These are phyloP conservation scores for Crotalus horridus DNA, from an alignment of 2,113 vertebrate genomes.

Conservation along the genomic window DNA sequence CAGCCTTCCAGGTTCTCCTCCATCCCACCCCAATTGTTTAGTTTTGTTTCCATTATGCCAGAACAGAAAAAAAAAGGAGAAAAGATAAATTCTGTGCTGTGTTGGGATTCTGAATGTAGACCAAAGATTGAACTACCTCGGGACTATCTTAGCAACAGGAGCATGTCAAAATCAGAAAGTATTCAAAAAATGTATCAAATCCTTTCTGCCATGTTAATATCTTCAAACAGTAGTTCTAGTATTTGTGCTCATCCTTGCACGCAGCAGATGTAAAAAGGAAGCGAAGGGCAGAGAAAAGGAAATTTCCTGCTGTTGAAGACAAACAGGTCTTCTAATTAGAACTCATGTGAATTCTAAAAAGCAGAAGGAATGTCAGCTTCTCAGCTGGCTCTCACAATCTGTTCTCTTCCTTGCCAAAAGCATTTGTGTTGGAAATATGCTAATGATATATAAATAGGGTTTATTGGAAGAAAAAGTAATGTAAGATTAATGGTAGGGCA, in stretches of 20 bases:
- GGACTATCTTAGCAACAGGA: neutral
- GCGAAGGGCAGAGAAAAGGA: neutral
- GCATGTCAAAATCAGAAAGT: neutral
- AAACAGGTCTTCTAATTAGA: constrained; percentile 7
- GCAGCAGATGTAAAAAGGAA: constrained; percentile 1
- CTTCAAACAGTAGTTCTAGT: neutral
- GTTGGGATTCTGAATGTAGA: neutral
- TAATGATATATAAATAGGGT: constrained; percentile 6
- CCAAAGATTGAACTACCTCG: neutral
- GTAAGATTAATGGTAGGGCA: constrained; percentile 11
- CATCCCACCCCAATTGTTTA: neutral
- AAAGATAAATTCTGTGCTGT: neutral
- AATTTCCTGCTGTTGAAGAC: neutral
- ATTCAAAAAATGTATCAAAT: neutral
- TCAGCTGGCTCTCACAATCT: neutral
- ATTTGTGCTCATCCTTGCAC: neutral
- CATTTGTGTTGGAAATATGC: constrained; percentile 10
- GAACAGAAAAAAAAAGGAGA: neutral
- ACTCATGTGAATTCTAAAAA: constrained; percentile 5
- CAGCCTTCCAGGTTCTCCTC: neutral
- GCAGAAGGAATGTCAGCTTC: neutral
- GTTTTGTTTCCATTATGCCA: neutral
- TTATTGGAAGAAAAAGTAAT: neutral
- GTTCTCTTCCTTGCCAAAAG: constrained; percentile 8
- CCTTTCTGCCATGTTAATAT: neutral